These are phyloP conservation scores for Apostichopus leukothele DNA, from an alignment of 53 echinoderm and acorn worm species.

Conservation along the genomic window DNA sequence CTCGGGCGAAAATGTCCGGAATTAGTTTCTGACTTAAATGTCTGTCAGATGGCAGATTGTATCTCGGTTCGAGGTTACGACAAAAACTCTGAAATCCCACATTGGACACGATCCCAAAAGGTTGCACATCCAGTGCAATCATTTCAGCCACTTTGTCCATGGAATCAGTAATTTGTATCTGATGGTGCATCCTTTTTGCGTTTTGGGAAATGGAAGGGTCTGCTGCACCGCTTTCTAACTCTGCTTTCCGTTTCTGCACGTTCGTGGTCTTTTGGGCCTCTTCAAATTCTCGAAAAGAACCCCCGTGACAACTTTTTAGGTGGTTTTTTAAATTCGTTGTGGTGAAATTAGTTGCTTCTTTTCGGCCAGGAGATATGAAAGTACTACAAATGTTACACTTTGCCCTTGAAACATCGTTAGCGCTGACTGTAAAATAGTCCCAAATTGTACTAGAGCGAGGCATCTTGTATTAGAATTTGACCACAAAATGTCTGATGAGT, in stretches of 20 bases:
- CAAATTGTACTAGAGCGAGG: neutral
- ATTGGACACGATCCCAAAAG: slow-evolving; percentile 2
- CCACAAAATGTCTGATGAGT: no score
- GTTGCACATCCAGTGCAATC: slow-evolving; percentile 48
- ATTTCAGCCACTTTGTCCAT: slow-evolving; percentile 42
- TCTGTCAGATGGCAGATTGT: slow-evolving; percentile 4
- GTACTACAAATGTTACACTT: neutral
- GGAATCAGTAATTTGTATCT: slow-evolving; percentile 12
- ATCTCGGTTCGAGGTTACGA: slow-evolving; percentile 1
- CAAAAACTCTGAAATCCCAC: slow-evolving; percentile 44
- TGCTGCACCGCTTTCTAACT: neutral
- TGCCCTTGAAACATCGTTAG: neutral
- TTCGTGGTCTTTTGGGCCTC: neutral
- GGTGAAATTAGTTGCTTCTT: neutral
- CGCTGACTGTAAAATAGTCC: neutral
- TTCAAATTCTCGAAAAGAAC: neutral
- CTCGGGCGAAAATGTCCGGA: slow-evolving; percentile 23
- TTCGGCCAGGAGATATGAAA: slow-evolving; percentile 25
- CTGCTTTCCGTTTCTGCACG: neutral
- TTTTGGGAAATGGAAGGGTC: neutral
- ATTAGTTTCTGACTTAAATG: slow-evolving; percentile 21
- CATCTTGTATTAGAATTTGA: no score
- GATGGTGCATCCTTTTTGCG: slow-evolving; percentile 21
- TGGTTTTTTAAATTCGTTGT: slow-evolving; percentile 48
- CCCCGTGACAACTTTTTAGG: slow-evolving; percentile 5